Evolutionary conservation across 1,140 invertebrate genomes (phyloP).

Genomic region (Pogonomyrmex californicus): DNA sequence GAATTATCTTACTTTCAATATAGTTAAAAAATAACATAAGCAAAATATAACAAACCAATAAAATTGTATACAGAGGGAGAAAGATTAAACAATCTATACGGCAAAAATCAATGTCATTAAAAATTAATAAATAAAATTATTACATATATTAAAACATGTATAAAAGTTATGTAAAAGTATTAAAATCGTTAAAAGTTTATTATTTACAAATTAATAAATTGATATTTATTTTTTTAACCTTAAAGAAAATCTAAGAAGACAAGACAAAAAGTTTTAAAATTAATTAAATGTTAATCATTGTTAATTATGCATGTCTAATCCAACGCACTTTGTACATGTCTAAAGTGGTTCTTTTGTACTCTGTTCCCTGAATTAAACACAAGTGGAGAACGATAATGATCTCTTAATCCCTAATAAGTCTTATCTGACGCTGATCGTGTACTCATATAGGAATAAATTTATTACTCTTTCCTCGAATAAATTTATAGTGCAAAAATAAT

Average conservation of each 20-base stretch:
- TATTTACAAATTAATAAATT: neutral
- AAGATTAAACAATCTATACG: neutral
- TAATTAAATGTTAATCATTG: no score
- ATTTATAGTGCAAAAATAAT: neutral
- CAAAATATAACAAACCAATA: neutral
- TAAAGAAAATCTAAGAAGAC: neutral
- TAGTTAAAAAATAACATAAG: neutral
- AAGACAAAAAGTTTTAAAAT: neutral
- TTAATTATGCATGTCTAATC: slow-evolving; percentile 3
- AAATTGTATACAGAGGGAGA: neutral
- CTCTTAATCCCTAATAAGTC: neutral
- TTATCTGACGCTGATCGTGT: neutral
- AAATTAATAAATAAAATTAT: neutral
- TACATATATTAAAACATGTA: neutral
- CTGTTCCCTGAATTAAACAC: neutral
- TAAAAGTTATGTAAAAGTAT: neutral
- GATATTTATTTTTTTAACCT: neutral
- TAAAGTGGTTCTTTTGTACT: neutral
- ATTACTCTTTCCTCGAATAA: neutral
- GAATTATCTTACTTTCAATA: neutral
- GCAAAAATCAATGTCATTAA: neutral
- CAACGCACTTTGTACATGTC: neutral
- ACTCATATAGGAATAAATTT: neutral
- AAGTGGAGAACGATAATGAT: neutral
- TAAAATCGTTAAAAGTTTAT: neutral